phyloP scores from a whole-genome alignment of 2,113 vertebrate species.

The Poecile atricapillus region DNA sequence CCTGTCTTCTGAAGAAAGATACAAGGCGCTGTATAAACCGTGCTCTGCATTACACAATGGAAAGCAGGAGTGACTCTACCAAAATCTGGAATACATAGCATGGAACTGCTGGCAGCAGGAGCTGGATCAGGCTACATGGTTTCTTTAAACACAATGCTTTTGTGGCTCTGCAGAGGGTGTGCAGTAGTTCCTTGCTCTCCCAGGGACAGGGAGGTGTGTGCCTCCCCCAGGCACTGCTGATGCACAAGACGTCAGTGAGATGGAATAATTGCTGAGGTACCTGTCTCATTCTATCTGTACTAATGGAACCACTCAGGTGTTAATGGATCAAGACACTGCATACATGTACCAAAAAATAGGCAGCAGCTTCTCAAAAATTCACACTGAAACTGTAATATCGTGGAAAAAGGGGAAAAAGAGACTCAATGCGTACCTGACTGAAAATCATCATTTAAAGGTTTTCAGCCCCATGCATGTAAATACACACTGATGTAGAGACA shows the following conservation, averaged over 20 bases:
- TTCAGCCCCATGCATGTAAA: neutral
- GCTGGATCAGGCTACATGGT: neutral
- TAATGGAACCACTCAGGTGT: neutral
- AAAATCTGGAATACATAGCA: neutral
- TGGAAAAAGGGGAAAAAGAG: neutral
- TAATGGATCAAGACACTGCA: neutral
- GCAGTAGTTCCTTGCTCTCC: neutral
- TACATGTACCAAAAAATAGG: neutral
- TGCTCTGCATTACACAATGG: neutral
- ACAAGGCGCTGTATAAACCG: neutral
- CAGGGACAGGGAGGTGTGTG: neutral
- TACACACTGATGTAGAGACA: neutral
- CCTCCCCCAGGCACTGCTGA: neutral
- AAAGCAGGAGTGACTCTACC: neutral
- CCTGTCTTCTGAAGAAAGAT: neutral
- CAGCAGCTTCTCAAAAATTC: neutral
- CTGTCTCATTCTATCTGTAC: neutral
- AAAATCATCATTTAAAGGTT: neutral
- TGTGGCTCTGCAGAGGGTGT: neutral
- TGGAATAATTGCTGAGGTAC: neutral
- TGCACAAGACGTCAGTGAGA: neutral
- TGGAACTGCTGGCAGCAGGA: neutral
- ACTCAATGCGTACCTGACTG: rapidly evolving
- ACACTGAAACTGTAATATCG: neutral
- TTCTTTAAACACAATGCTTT: neutral